Conservation (phyloP, 2,888 invertebrate species). For the Leptinotarsa tumamoca region DNA sequence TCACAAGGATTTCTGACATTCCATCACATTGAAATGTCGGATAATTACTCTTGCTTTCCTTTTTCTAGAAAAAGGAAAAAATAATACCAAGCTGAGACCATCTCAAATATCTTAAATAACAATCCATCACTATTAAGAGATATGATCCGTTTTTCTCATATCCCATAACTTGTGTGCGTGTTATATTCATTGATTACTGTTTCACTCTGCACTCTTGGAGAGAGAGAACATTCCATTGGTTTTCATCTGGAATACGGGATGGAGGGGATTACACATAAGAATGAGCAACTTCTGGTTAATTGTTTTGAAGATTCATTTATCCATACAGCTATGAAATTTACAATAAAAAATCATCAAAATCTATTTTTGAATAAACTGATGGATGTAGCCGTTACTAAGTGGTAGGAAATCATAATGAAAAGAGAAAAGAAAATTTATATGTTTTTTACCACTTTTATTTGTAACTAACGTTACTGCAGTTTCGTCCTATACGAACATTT, state of each 20-base stretch:
- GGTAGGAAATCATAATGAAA: too few relatives aligned
- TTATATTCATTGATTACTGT: slow-evolving; percentile 40
- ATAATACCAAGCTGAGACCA: not conserved
- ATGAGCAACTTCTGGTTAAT: too few relatives aligned
- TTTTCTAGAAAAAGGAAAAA: not conserved
- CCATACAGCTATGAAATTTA: too few relatives aligned
- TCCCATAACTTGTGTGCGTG: slow-evolving; percentile 39
- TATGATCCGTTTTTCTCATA: slow-evolving; percentile 26
- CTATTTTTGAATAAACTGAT: too few relatives aligned
- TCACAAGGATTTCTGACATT: not conserved
- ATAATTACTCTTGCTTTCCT: not conserved
- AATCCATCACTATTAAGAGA: slow-evolving; percentile 37
- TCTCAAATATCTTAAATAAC: slow-evolving; percentile 9
- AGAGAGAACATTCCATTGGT: not conserved
- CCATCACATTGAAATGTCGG: not conserved
- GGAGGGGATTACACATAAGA: not conserved
- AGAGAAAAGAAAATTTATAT: too few relatives aligned
- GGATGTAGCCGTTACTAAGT: too few relatives aligned
- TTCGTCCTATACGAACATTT: too few relatives aligned
- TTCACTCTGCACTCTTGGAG: not conserved
- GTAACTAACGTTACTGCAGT: too few relatives aligned
- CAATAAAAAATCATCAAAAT: too few relatives aligned
- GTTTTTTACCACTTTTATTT: too few relatives aligned
- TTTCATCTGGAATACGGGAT: slow-evolving; percentile 24
- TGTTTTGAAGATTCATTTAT: too few relatives aligned